Evolutionary conservation across 2,113 vertebrate genomes (phyloP).

Genomic region (Chascanopsetta lugubris): DNA sequence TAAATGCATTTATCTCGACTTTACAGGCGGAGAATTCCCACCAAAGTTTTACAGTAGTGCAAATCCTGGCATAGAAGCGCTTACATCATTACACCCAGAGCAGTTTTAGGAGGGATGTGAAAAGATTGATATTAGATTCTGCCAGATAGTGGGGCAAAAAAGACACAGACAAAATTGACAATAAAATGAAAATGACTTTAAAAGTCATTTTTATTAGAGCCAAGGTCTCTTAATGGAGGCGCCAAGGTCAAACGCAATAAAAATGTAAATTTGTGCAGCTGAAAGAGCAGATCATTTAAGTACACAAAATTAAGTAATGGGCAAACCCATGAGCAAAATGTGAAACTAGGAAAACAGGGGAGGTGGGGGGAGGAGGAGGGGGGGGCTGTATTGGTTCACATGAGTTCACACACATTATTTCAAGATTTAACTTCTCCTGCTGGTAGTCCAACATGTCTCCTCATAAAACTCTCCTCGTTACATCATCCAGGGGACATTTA

Average conservation of each 20-base stretch:
- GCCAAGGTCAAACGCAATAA: background rate
- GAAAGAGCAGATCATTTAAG: background rate
- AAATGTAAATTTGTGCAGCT: background rate
- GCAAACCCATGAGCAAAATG: background rate
- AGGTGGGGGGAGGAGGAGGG: too few species aligned
- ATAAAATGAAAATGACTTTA: background rate
- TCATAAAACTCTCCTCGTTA: background rate
- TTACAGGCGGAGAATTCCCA: constrained; percentile 4
- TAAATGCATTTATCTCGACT: constrained; percentile 30
- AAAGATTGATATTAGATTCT: background rate
- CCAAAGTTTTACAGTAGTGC: background rate
- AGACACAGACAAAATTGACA: too few species aligned
- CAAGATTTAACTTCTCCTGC: constrained; percentile 11
- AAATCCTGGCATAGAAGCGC: too few species aligned
- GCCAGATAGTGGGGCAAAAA: background rate
- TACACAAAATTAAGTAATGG: background rate
- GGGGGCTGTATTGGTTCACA: background rate
- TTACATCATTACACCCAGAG: too few species aligned
- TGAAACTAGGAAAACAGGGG: background rate
- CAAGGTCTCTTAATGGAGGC: background rate
- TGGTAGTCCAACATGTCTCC: constrained; percentile 4
- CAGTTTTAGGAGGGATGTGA: too few species aligned
- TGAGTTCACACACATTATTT: constrained; percentile 2
- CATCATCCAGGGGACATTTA: background rate
- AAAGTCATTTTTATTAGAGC: background rate